Evolutionary conservation across 2,888 invertebrate species (phyloP), one percentile per base, ranked within the genome.

Genomic region (Drosophila ustulata): DNA sequence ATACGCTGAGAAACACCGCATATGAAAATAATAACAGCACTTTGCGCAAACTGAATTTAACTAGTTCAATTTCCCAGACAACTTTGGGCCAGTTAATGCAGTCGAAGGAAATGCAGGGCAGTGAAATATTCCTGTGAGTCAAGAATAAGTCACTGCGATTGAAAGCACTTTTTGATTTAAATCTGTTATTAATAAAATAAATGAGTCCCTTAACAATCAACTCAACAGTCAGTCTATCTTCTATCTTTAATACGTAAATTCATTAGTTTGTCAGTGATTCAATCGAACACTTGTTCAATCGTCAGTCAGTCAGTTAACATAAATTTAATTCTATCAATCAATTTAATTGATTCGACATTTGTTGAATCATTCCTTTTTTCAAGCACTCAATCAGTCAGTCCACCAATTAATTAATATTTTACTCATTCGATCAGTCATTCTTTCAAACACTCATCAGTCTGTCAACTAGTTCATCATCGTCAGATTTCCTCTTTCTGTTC

Each of bases 21-120:
- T 55, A 55, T 55, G n/a, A 23, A 13, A 55, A 18, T 3, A 43
- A 30, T 5, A 49, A 18, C 18, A 28, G 49, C 30, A 49, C 8
- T 32, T 32, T 32, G 9, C 32, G 18, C 18, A 49, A 4, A 30
- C 6, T 13, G 18, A 41, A 7, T 18, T 41, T 41, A 41, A 41
- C 39, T 41, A 13, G 39, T 18, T 41, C 6, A 7, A 41, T 41
- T 41, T 18, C 1, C 13, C 13, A 41, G 39, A 41, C 6, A 41
- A 18, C 39, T 41, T 41, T 41, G 1, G 4, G 18, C 18, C 18
- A 18, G 18, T 18, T 2, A 1, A 18, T 13, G 13, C 39, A 13
- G 39, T 5, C 7, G 8, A 34, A 34, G 8, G 34, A 34, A 34
- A 34, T 34, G 32, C 28, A 5, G 28, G 28, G 28, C 28, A 4